A percentile compares a stretch with the other conserved stretches of the same genome.
These are phyloP conservation scores for Gnathonemus echidnorhynchus DNA, from an alignment of 2,113 vertebrate genomes.

Conservation along the genomic window DNA sequence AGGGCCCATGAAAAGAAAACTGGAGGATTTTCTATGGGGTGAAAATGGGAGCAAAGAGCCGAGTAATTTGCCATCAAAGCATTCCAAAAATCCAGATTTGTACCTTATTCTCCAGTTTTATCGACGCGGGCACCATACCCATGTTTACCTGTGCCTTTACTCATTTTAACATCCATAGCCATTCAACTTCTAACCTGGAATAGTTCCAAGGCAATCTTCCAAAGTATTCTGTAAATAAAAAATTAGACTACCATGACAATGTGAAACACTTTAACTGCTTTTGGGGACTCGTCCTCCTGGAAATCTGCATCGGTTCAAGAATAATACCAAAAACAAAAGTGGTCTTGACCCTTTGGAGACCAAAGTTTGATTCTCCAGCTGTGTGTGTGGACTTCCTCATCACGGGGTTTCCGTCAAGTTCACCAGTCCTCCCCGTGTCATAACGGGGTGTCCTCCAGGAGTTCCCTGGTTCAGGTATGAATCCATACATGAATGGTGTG, in stretches of 20 bases:
- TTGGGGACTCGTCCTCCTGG: not conserved
- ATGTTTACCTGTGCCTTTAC: no score
- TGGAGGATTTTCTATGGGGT: not conserved
- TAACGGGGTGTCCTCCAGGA: no score
- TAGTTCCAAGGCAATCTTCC: not conserved
- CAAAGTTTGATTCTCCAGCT: no score
- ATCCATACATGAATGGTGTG: no score
- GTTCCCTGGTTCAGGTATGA: no score
- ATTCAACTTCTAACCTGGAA: no score
- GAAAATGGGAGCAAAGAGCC: not conserved
- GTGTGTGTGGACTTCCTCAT: no score
- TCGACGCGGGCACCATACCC: not conserved
- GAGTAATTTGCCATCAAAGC: not conserved
- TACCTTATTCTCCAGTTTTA: not conserved
- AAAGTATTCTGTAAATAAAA: not conserved
- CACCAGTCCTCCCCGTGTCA: no score
- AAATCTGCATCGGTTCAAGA: not conserved
- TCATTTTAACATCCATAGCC: no score
- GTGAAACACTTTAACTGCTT: not conserved
- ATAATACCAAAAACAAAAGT: not conserved
- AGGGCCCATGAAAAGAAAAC: not conserved
- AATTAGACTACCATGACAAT: not conserved
- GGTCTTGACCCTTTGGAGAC: no score
- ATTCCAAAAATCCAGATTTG: not conserved
- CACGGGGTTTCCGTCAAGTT: no score